Conservation (phyloP, 2,113 vertebrate species). For the Machaerirhynchus nigripectus region DNA sequence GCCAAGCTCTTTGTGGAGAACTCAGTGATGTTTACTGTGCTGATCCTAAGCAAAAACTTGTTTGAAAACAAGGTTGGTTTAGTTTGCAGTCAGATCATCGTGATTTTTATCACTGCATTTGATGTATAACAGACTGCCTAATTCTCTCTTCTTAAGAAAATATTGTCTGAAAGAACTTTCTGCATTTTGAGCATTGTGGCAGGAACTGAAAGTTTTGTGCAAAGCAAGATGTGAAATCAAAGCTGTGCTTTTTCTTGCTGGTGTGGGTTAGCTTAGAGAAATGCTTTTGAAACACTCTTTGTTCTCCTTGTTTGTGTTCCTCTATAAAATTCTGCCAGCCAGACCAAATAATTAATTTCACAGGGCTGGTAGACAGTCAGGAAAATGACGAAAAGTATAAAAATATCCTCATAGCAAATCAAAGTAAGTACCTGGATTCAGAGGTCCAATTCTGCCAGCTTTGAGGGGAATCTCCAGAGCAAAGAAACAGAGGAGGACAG, state of each 20-base stretch:
- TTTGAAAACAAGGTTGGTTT: slow-evolving; percentile 28
- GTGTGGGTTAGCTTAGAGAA: not conserved
- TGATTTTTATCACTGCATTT: not conserved
- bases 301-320: not conserved
- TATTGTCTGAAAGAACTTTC: not conserved
- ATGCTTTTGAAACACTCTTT: not conserved
- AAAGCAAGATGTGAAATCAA: not conserved
- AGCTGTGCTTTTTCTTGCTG: not conserved
- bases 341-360: not conserved
- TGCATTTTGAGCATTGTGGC: not conserved
- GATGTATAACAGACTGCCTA: not conserved
- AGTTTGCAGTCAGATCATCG: not conserved
- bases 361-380: not conserved
- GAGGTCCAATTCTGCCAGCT: not conserved
- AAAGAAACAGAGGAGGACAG: not conserved
- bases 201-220: not conserved
- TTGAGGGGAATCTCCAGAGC: not conserved
- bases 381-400: not conserved
- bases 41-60: not conserved
- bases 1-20: not conserved
- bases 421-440: not conserved
- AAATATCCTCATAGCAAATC: not conserved
- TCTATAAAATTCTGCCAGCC: not conserved
- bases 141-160: not conserved
- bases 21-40: not conserved